Conservation (phyloP, 2,797 vertebrate species). For the Liparis tanakae region DNA sequence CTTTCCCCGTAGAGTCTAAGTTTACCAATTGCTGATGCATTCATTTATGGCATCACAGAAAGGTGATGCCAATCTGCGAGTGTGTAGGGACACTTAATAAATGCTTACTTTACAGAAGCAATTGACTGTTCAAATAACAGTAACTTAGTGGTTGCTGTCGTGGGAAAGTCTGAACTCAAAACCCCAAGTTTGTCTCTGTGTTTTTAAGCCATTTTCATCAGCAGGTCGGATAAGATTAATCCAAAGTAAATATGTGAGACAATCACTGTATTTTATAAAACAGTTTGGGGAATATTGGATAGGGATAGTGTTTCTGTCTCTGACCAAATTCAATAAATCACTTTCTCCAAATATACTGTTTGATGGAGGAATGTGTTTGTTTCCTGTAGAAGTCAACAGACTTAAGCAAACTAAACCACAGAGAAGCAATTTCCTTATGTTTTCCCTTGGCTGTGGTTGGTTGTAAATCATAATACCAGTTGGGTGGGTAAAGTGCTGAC, state of each 20-base stretch:
- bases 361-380: slow-evolving; percentile 52
- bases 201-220: slow-evolving; percentile 56
- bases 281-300: slow-evolving; percentile 19
- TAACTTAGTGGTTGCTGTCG: slow-evolving; percentile 37
- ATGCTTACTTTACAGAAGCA: slow-evolving; percentile 22
- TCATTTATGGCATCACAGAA: slow-evolving; percentile 1
- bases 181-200: slow-evolving; percentile 35
- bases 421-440: slow-evolving; percentile 65
- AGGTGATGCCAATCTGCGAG: slow-evolving; percentile 8
- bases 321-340: slow-evolving; percentile 54
- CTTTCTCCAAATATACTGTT: slow-evolving; percentile 47
- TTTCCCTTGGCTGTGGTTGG: slow-evolving; percentile 53
- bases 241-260: slow-evolving; percentile 50
- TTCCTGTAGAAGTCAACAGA: slow-evolving; percentile 60
- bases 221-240: slow-evolving; percentile 39
- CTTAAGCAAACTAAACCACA: slow-evolving; percentile 52
- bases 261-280: slow-evolving; percentile 27
- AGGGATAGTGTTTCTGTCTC: slow-evolving; percentile 39
- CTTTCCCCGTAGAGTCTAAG: slow-evolving; percentile 17
- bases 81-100: slow-evolving; percentile 17
- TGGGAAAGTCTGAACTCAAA: slow-evolving; percentile 56
- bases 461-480: slow-evolving; percentile 75
- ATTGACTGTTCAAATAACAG: slow-evolving; percentile 42
- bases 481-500: slow-evolving; percentile 61
- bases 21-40: slow-evolving; percentile 25